phyloP scores from a whole-genome alignment of 2,113 vertebrate species.

The Neodontobutis hainanensis region DNA sequence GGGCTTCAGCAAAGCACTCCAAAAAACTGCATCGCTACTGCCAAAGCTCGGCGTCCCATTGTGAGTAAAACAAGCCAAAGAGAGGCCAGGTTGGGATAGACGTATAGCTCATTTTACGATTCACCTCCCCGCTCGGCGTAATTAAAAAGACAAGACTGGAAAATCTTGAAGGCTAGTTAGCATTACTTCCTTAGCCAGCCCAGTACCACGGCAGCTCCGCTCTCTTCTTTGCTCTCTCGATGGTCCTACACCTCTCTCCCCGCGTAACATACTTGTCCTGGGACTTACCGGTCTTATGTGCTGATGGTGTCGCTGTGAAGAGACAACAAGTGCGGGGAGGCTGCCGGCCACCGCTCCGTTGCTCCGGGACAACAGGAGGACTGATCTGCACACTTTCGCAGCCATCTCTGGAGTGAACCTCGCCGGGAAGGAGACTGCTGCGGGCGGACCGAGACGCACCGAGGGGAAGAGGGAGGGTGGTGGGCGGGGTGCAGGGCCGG shows the following conservation, averaged over 20 bases:
- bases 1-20: conserved; percentile 50
- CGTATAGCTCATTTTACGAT: conserved; percentile 26
- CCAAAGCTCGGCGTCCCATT: conserved; percentile 52
- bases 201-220: conserved; percentile 29
- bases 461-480: conserved; percentile 66
- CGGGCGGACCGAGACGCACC: conserved; percentile 78
- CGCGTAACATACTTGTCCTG: conserved; percentile 49
- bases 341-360: conserved; percentile 74
- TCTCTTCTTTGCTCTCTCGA: conserved; percentile 32
- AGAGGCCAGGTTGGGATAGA: conserved; percentile 10
- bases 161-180: conserved; percentile 72
- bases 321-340: conserved; percentile 77
- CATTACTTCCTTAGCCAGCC: conserved; percentile 76
- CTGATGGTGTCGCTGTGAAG: conserved; percentile 76
- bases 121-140: conserved; percentile 25
- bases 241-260: conserved; percentile 40
- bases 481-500: conserved; percentile 78
- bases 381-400: conserved; percentile 83
- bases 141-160: conserved; percentile 22
- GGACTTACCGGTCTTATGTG: conserved; percentile 81
- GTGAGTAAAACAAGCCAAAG: conserved; percentile 33
- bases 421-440: conserved; percentile 79
- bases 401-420: conserved; percentile 82
- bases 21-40: conserved; percentile 61
- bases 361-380: conserved; percentile 82